These are phyloP conservation scores for Schizotus pectinicornis DNA, from an alignment of 2,888 invertebrate genomes.

Conservation along the genomic window DNA sequence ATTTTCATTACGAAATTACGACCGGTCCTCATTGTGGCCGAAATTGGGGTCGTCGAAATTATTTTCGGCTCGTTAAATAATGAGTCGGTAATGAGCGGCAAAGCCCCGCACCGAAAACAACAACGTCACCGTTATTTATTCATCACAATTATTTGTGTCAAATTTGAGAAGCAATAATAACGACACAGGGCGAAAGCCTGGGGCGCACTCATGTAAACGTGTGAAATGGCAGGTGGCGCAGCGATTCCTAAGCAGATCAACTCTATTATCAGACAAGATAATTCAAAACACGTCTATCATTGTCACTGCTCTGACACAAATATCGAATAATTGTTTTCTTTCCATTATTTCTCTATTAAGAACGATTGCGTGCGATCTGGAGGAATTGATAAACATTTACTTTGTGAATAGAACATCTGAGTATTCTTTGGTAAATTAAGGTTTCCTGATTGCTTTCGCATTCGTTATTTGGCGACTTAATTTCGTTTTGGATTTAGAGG, in stretches of 20 bases:
- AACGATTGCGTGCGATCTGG: conserved; percentile 43
- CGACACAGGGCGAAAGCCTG: conserved; percentile 18
- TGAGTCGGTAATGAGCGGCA: conserved; percentile 13
- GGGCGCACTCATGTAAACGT: conserved; percentile 32
- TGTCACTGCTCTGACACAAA: conserved; percentile 50
- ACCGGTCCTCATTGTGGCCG: no score
- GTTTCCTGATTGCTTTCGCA: no score
- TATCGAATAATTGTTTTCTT: conserved; percentile 53
- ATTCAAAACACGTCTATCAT: conserved; percentile 55
- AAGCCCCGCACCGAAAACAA: neutral
- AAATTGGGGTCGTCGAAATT: no score
- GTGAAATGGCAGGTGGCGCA: conserved; percentile 45
- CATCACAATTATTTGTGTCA: conserved; percentile 22
- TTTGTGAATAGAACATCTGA: conserved; percentile 31
- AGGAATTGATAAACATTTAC: conserved; percentile 43
- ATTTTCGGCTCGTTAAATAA: conserved; percentile 9
- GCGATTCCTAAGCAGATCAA: conserved; percentile 48
- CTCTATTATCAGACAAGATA: conserved; percentile 49
- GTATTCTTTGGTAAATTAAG: neutral
- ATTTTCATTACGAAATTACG: no score
- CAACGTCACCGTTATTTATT: conserved; percentile 20
- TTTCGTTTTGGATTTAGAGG: no score
- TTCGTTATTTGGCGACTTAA: no score
- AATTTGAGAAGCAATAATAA: conserved; percentile 24
- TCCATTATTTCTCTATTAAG: conserved; percentile 53